Evolutionary conservation across 2,113 vertebrate genomes (phyloP), one percentile per base, ranked within the genome.

Genomic region (Calyptommatus sinebrachiatus): DNA sequence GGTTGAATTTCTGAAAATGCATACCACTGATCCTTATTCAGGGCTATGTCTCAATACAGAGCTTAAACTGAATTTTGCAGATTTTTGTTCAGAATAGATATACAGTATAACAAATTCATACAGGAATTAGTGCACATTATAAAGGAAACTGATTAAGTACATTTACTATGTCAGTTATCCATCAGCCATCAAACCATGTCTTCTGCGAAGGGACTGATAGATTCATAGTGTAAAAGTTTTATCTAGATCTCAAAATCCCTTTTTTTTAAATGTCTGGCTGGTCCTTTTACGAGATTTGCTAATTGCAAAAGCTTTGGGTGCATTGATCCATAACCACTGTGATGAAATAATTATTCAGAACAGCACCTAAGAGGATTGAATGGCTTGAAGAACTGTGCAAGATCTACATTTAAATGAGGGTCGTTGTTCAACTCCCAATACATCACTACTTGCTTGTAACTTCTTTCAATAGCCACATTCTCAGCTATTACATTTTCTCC

Each of bases 301-400:
- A 78, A 91, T 76, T 89, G 83, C 5, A 16, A n/a, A 31, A 63
- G 53, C 88, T 89, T 63, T 14, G 61, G 70, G 74, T 5, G 61
- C 82, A 31, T 65, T 53, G 84, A 87, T 81, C 81, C 84, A 16
- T 29, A 50, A 77, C 65, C 0, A 4, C 78, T 87, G 85, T 83
- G 84, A 90, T 86, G 18, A 88, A 89, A 86, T 83, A 80, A 83
- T 90, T 84, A 71, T 26, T 85, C 86, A 86, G 77, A 85, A 76
- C 67, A 80, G 31, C 79, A 68, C 76, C 71, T 77, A 20, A 1
- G 79, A 73, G 77, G 71, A 78, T 78, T 79, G 79, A 71, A 63
- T 83, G 75, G 46, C 41, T 78, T 5, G 75, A 63, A 57, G 80
- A 73, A 20, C 85, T 0, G 0, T 50, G 0, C 62, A 16, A 12